These are phyloP conservation scores for Hemichromis elongatus DNA, from an alignment of 2,113 vertebrate genomes.

Conservation along the genomic window DNA sequence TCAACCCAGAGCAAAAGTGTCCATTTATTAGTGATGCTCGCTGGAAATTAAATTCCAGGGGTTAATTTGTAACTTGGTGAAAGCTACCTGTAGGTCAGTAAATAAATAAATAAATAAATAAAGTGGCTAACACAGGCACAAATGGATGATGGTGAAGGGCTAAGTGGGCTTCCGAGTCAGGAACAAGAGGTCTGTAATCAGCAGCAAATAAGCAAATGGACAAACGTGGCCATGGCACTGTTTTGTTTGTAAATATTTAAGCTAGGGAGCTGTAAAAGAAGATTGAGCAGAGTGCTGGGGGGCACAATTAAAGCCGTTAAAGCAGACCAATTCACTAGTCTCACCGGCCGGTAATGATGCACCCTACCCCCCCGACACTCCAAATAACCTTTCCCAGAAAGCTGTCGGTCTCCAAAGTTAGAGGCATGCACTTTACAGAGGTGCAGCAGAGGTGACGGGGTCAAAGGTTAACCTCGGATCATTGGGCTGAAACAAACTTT, in stretches of 20 bases:
- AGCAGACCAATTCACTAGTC: constrained; percentile 18
- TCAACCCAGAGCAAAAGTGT: not conserved
- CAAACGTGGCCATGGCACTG: constrained; percentile 38
- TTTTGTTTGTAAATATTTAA: constrained; percentile 70
- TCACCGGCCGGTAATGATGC: not conserved
- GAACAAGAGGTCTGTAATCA: constrained; percentile 54
- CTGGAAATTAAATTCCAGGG: not conserved
- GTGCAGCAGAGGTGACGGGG: constrained; percentile 62
- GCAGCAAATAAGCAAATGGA: constrained; percentile 48
- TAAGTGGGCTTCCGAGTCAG: constrained; percentile 26
- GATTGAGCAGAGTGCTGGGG: constrained; percentile 28
- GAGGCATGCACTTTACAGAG: constrained; percentile 59
- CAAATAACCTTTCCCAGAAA: constrained; percentile 38
- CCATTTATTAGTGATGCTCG: not conserved
- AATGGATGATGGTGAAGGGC: not conserved
- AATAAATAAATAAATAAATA: not conserved
- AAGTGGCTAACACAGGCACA: not conserved
- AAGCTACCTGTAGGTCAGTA: not conserved
- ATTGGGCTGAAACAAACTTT: constrained; percentile 64
- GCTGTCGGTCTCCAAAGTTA: constrained; percentile 62
- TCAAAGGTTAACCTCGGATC: constrained; percentile 72
- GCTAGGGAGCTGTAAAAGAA: constrained; percentile 30
- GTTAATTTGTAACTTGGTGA: not conserved
- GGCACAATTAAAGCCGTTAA: constrained; percentile 44
- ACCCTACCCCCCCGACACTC: not conserved